Percentiles rank a stretch among this genome's conserved stretches.
Evolutionary conservation across 2,113 vertebrate species (phyloP).

Genomic region (Microtus pennsylvanicus): DNA sequence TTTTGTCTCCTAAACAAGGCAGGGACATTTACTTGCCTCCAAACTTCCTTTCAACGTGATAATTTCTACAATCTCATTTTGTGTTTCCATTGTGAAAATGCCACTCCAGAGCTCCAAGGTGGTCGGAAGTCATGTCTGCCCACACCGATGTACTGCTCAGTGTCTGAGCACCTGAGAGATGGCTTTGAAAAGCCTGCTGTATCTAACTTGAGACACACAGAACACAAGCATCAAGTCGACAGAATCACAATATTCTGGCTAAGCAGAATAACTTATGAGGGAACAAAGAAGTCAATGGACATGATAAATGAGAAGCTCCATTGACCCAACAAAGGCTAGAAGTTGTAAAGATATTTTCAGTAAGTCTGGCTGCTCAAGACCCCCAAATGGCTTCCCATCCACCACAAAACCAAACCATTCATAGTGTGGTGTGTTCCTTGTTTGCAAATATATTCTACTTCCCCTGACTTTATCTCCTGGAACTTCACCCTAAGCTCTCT

Average conservation of each 20-base stretch:
- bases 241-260: constrained; percentile 27
- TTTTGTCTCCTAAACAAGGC: constrained; percentile 12
- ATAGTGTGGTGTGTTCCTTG: fast-evolving
- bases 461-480: neutral
- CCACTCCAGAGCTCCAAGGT: neutral
- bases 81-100: constrained; percentile 44
- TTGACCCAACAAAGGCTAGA: neutral
- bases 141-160: neutral
- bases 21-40: constrained; percentile 34
- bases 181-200: neutral
- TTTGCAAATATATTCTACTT: neutral
- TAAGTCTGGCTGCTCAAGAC: neutral
- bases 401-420: neutral
- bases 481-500: neutral
- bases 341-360: neutral
- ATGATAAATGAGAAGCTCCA: neutral
- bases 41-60: constrained; percentile 54
- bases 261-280: neutral
- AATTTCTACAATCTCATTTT: neutral
- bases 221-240: neutral
- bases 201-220: neutral
- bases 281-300: neutral
- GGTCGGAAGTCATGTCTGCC: neutral
- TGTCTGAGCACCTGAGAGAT: neutral
- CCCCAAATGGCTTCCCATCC: neutral